Conservation (phyloP, 2,797 vertebrate species). For the Acanthornis magna region DNA sequence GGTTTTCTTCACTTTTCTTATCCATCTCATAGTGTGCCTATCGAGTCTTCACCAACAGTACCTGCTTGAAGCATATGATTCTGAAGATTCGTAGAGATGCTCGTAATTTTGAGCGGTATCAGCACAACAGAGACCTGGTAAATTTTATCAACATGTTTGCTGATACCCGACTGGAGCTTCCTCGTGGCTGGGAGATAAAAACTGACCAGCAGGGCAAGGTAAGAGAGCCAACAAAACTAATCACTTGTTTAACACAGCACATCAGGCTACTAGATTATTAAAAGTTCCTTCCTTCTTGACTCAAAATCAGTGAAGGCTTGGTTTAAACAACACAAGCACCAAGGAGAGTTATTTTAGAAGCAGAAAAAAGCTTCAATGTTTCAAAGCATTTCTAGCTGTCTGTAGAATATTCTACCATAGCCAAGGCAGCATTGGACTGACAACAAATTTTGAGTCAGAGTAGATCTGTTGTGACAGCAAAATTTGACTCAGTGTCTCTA, state of each 20-base stretch:
- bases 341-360: background rate
- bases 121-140: slow-evolving; percentile 95
- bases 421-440: background rate
- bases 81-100: slow-evolving; percentile 96
- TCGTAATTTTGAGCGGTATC: slow-evolving; percentile 96
- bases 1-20: background rate
- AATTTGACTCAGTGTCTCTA: background rate
- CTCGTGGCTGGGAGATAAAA: slow-evolving; percentile 97
- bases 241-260: background rate
- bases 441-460: background rate
- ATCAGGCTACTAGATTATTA: background rate
- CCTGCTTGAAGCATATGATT: slow-evolving; percentile 98
- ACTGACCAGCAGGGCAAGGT: slow-evolving; percentile 97
- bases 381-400: background rate
- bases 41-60: slow-evolving; percentile 94
- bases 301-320: background rate
- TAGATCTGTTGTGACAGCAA: background rate
- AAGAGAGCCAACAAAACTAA: background rate
- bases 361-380: background rate
- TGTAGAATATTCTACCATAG: background rate
- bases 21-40: slow-evolving; percentile 85
- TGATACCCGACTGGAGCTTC: slow-evolving; percentile 90
- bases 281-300: background rate
- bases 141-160: slow-evolving; percentile 97
- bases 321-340: background rate